These are phyloP conservation scores for Triops longicaudatus DNA, from an alignment of 1,140 invertebrate genomes.

Conservation along the genomic window DNA sequence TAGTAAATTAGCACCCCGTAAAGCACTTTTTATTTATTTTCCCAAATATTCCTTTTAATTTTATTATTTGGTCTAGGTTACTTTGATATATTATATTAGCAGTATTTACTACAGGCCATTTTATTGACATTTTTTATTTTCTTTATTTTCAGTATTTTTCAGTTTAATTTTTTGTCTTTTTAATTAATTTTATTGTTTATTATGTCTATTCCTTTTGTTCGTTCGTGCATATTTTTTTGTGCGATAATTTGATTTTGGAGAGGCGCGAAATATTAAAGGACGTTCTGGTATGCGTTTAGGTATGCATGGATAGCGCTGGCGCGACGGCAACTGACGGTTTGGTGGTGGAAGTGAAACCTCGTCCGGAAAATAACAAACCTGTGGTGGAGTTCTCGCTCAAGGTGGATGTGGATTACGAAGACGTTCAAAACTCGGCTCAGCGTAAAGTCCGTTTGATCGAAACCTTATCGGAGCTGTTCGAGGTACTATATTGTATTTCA, in stretches of 20 bases:
- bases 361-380: constrained; percentile 36
- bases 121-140: too few relatives aligned
- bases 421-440: constrained; percentile 56
- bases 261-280: background rate
- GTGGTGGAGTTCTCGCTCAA: constrained; percentile 69
- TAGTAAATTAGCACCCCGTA: too few relatives aligned
- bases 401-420: constrained; percentile 59
- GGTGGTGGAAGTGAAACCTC: constrained; percentile 58
- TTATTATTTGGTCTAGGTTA: too few relatives aligned
- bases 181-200: too few relatives aligned
- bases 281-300: constrained; percentile 31
- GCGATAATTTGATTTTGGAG: constrained; percentile 30
- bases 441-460: constrained; percentile 49
- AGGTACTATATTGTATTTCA: constrained; percentile 38
- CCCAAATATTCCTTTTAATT: too few relatives aligned
- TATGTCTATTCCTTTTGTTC: too few relatives aligned
- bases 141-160: too few relatives aligned
- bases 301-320: constrained; percentile 54
- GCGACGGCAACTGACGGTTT: constrained; percentile 65
- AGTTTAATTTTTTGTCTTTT: too few relatives aligned
- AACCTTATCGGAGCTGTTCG: constrained; percentile 64
- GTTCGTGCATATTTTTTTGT: too few relatives aligned
- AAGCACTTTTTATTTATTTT: too few relatives aligned
- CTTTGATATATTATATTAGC: too few relatives aligned
- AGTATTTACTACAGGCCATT: too few relatives aligned